Conservation (phyloP, 2,888 invertebrate species). For the Oxyteleia sp. region DNA sequence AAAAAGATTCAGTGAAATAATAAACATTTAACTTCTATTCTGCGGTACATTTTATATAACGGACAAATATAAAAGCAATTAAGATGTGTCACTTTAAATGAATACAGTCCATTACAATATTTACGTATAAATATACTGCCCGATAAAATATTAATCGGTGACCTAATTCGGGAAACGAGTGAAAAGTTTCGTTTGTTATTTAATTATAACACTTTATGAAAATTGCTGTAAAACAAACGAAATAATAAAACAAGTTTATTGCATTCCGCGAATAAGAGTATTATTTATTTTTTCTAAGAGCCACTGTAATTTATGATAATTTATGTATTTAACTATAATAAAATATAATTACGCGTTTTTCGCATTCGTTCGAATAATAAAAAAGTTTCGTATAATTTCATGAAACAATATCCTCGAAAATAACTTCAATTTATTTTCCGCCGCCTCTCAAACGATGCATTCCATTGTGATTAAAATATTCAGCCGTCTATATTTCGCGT, state of each 20-base stretch:
- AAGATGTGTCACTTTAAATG: background rate
- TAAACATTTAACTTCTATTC: too few relatives aligned
- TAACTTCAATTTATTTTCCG: slow-evolving; percentile 17
- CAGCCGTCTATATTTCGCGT: background rate
- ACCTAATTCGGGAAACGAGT: slow-evolving; percentile 11
- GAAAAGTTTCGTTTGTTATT: slow-evolving; percentile 3
- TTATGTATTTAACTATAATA: background rate
- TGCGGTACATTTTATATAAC: too few relatives aligned
- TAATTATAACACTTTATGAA: background rate
- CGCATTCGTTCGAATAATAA: background rate
- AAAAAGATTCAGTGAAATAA: too few relatives aligned
- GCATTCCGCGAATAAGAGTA: background rate
- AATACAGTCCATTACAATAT: background rate
- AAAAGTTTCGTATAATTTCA: slow-evolving; percentile 11
- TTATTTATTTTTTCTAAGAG: background rate
- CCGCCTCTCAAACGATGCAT: slow-evolving; percentile 1
- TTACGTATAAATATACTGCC: background rate
- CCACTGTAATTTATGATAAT: background rate
- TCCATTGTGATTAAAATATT: slow-evolving; percentile 26
- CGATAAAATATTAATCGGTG: slow-evolving; percentile 7
- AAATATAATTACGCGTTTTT: slow-evolving; percentile 2
- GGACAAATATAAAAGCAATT: slow-evolving; percentile 5
- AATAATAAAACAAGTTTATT: slow-evolving; percentile 4
- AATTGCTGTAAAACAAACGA: background rate
- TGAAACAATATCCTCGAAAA: slow-evolving; percentile 19